Evolutionary conservation across 2,797 vertebrate species (phyloP), one percentile per base, ranked within the genome.

Genomic region (Mastacembelus armatus): DNA sequence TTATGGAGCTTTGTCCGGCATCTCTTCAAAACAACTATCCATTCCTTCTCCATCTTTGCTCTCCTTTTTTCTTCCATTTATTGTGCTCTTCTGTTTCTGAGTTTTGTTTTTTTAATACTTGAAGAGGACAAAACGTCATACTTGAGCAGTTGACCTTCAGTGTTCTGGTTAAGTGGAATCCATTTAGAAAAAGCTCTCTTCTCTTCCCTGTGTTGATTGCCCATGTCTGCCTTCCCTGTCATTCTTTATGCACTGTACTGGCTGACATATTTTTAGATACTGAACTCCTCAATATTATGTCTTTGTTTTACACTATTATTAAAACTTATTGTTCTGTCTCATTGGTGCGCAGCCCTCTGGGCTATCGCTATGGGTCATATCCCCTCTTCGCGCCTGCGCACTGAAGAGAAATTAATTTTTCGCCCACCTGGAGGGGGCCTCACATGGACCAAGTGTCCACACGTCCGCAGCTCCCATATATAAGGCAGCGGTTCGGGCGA

Each of bases 181-280:
- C 43, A 49, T 67, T 65, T 65, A 36, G 18, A 45, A 43, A 54
- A 59, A 51, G 42, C 33, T 66, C 66, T 56, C 56, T 71, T 72
- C 66, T 66, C 54, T 51, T 70, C 50, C 77, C 47, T 70, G 10
- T 40, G 26, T 61, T 61, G 63, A 78, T 76, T 59, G 52, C 43
- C 43, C 21, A n/a, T 48, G 44, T 74, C 58, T 74, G 38, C 39
- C 48, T 26, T 40, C 27, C 27, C 57, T 72, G 29, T 76, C 61
- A 73, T 75, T 70, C 51, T 75, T 63, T 50, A 58, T 55, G 57
- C 75, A 66, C 51, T 59, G 48, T 15, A 7, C 59, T 69, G 57
- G 59, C 62, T 77, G 69, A 76, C 66, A 66, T 73, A 62, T 54
- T 72, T 78, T 56, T 68, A 66, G 70, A 64, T 66, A 72, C 57